Base-by-base conservation (phyloP, 2,888 invertebrate genomes). In the Chaetoderma sp. region DNA sequence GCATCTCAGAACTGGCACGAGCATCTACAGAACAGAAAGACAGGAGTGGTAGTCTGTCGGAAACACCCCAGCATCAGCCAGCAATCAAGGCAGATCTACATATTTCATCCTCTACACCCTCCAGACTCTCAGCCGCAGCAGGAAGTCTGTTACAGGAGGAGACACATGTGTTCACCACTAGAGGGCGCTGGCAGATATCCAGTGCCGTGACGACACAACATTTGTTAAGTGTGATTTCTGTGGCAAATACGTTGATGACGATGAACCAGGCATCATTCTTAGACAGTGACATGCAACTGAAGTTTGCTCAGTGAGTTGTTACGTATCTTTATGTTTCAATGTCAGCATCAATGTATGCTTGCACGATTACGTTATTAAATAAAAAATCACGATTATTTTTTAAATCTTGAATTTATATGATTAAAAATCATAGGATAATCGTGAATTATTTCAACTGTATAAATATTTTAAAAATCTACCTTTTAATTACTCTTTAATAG, bases 191-290 rank as follows among this genome's bases (percentile, higher is more conserved):
- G 98, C 96, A 97, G 88, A 89, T 98, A 56, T 96, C 96, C 75
- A 94, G 94, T 1, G 95, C 96, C 0, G 88, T 98, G 30, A 98
- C 98, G 1, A 98, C 97, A 18, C 96, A 96, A 88, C 99, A 99
- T 86, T 90, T 99, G 68, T 89, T 99, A 72, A 93, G 97, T 60
- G 92, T 98, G 70, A 95, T 98, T 59, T 93, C 98, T 0, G 90
- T 98, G 63, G 94, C 98, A 56, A 97, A 99, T 87, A 98, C 98
- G 0, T 90, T 99, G 56, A 86, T 98, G 96, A 95, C 96, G 0
- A 97, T 98, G 95, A 95, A 93, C 84, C 95, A 95, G 80, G 95
- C 96, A 33, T 94, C 95, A 44, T 96, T 98, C 86, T 68, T 72
- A 6, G 67, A 61, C 16, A 30, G 59, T 25, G 32, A 25, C 10